These are phyloP conservation scores for Clepsis dumicolana DNA, from an alignment of 2,888 invertebrate genomes.

Conservation along the genomic window DNA sequence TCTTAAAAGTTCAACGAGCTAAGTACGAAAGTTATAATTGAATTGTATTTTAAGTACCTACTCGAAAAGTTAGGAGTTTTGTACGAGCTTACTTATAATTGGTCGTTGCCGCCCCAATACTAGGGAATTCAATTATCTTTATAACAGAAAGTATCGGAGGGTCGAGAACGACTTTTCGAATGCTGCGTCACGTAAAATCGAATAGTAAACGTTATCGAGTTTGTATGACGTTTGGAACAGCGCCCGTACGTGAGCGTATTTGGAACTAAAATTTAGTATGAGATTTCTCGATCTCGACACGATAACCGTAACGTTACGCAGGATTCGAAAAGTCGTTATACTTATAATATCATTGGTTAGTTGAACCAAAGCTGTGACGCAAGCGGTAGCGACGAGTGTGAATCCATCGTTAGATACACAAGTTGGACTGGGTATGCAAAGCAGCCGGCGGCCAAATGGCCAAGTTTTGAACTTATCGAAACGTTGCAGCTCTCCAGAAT, in stretches of 20 bases:
- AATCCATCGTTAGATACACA: constrained; percentile 12
- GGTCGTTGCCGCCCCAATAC: constrained; percentile 11
- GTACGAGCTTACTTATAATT: constrained; percentile 24
- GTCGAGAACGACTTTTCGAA: too few relatives aligned
- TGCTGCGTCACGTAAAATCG: too few relatives aligned
- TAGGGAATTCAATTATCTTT: constrained; percentile 6
- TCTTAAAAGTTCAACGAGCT: constrained; percentile 29
- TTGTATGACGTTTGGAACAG: too few relatives aligned
- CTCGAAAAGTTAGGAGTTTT: constrained; percentile 17
- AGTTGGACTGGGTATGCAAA: constrained; percentile 28
- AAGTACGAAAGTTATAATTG: constrained; percentile 36
- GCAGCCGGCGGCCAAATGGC: constrained; percentile 49
- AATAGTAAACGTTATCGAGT: too few relatives aligned
- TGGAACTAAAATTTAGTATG: too few relatives aligned
- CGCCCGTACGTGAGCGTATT: too few relatives aligned
- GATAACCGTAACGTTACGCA: too few relatives aligned
- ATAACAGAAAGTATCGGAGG: neutral
- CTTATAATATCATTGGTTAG: too few relatives aligned
- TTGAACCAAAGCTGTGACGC: neutral
- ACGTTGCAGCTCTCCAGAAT: constrained; percentile 42
- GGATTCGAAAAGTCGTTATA: too few relatives aligned
- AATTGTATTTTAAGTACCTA: constrained; percentile 35
- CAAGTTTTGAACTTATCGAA: constrained; percentile 60
- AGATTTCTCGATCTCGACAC: too few relatives aligned
- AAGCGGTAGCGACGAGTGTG: neutral